Evolutionary conservation across 2,797 vertebrate species (phyloP).

Genomic region (Sebastes goodei): DNA sequence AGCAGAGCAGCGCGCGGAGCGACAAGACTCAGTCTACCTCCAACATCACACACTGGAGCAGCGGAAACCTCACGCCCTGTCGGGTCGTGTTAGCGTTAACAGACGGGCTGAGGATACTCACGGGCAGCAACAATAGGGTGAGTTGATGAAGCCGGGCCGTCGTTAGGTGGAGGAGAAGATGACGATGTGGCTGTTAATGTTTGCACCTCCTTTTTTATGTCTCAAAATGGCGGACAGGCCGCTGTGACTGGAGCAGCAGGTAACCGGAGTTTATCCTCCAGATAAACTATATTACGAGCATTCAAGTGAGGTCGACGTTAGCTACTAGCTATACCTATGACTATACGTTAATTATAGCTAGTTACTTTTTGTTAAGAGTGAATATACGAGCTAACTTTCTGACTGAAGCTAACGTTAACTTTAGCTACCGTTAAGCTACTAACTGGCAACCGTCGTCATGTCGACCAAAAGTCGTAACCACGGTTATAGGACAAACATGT

Average conservation of each 20-base stretch:
- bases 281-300: not conserved
- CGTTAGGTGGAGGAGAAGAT: constrained; percentile 75
- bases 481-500: not conserved
- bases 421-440: constrained; percentile 31
- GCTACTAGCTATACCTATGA: fast-evolving
- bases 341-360: not conserved
- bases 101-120: constrained; percentile 48
- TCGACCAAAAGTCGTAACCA: not conserved
- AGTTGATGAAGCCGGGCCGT: constrained; percentile 52
- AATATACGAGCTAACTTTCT: constrained; percentile 61
- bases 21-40: constrained; percentile 70
- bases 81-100: constrained; percentile 54
- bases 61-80: constrained; percentile 65
- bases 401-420: constrained; percentile 53
- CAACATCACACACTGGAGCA: constrained; percentile 54
- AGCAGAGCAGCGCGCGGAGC: constrained; percentile 58
- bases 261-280: constrained; percentile 56
- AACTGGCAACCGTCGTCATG: not conserved
- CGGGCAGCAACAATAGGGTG: constrained; percentile 71
- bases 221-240: constrained; percentile 99
- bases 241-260: constrained; percentile 87
- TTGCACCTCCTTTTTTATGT: constrained; percentile 87
- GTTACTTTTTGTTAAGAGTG: not conserved
- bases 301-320: fast-evolving
- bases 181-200: constrained; percentile 88